Evolutionary conservation across 30 jellyfish, hydroid and myxozoan genomes (phyloP).

Genomic region (Aurelia sp.): DNA sequence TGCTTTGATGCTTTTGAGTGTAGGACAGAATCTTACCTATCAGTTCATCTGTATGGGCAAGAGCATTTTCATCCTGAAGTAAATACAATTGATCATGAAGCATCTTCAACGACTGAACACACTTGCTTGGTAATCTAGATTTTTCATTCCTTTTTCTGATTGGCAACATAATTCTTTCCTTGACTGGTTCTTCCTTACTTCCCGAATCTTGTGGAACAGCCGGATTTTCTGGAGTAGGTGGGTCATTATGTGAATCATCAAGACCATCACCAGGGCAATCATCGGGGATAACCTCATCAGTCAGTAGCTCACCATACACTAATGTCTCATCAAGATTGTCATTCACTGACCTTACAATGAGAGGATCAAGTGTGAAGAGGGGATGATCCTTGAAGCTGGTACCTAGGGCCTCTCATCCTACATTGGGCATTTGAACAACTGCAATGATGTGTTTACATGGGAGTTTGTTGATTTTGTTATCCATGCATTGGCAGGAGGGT

Average conservation of each 20-base stretch:
- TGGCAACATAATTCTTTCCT: not conserved
- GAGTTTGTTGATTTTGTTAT: too few species aligned
- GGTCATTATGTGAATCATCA: conserved; percentile 7
- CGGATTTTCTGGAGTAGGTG: not conserved
- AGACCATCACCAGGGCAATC: conserved; percentile 9
- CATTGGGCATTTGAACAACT: too few species aligned
- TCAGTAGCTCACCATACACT: not conserved
- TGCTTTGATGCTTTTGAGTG: too few species aligned
- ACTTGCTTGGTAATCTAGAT: not conserved
- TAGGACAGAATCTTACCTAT: too few species aligned
- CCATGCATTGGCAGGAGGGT: too few species aligned
- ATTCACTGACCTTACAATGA: conserved; percentile 2
- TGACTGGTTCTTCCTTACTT: not conserved
- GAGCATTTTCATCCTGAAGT: too few species aligned
- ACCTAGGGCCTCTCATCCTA: too few species aligned
- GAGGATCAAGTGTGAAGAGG: conserved; percentile 22
- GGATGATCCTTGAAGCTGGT: conserved; percentile 23
- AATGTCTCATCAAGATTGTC: not conserved
- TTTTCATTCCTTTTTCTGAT: conserved; percentile 7
- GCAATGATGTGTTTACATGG: too few species aligned
- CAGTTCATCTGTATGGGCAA: too few species aligned
- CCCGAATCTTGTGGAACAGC: too few species aligned
- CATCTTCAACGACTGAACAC: conserved; percentile 27
- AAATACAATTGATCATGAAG: conserved; percentile 21
- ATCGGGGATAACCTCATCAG: conserved; percentile 6